phyloP scores from a whole-genome alignment of 1,140 invertebrate species.

The Diabrotica virgifera region DNA sequence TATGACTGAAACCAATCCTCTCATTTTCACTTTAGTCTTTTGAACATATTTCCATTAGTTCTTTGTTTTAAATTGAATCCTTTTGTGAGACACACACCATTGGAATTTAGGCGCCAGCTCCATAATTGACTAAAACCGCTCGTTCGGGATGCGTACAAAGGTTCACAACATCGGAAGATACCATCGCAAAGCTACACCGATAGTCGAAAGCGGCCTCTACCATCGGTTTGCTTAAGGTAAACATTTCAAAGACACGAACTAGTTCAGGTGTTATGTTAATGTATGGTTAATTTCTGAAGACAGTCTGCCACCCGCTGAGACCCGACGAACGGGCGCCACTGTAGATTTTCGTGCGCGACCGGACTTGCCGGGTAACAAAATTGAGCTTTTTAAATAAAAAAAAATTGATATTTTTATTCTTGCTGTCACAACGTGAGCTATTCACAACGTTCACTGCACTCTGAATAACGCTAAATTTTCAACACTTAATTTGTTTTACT shows the following conservation, averaged over 20 bases:
- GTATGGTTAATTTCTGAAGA: constrained; percentile 9
- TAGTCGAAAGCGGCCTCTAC: neutral
- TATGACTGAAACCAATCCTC: too few species aligned
- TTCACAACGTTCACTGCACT: too few species aligned
- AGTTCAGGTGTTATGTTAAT: constrained; percentile 9
- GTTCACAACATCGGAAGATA: constrained; percentile 5
- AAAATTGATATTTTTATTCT: too few species aligned
- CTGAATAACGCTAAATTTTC: too few species aligned
- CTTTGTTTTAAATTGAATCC: constrained; percentile 2
- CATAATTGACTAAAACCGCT: constrained; percentile 24
- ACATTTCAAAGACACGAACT: neutral
- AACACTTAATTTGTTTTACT: too few species aligned
- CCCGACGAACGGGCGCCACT: constrained; percentile 38
- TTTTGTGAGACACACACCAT: constrained; percentile 7
- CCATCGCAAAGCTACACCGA: neutral
- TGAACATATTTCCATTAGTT: too few species aligned
- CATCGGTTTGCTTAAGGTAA: neutral
- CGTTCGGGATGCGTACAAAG: neutral
- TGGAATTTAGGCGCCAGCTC: constrained; percentile 30
- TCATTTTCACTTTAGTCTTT: too few species aligned
- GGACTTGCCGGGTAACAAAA: neutral
- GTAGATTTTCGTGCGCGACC: constrained; percentile 23
- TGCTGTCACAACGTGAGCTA: too few species aligned
- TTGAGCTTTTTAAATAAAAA: too few species aligned
- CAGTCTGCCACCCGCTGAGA: constrained; percentile 27